Evolutionary conservation across 2,113 vertebrate genomes (phyloP).

Genomic region (Podiceps cristatus): DNA sequence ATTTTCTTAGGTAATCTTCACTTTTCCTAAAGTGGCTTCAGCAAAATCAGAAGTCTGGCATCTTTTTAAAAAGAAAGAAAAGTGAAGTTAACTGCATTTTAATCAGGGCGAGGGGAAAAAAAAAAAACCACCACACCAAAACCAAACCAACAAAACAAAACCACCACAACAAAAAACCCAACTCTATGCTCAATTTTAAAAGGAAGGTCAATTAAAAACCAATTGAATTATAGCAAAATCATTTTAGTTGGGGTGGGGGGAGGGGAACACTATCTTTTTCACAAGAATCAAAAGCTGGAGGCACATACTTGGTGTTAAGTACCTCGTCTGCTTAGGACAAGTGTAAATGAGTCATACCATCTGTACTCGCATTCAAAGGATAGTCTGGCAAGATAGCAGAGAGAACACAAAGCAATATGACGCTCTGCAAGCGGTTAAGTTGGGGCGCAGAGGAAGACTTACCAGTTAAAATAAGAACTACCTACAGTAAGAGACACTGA

Average conservation of each 20-base stretch:
- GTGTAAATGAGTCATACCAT: slow-evolving; percentile 65
- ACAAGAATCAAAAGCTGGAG: slow-evolving; percentile 26
- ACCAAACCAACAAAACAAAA: too few relatives aligned
- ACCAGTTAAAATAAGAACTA: neutral
- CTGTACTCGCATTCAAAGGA: slow-evolving; percentile 43
- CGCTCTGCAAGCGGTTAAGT: neutral
- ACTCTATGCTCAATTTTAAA: neutral
- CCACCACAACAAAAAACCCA: neutral
- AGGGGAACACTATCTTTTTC: neutral
- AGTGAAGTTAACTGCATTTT: neutral
- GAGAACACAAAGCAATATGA: slow-evolving; percentile 30
- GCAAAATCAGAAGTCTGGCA: neutral
- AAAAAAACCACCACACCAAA: too few relatives aligned
- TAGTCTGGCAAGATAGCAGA: slow-evolving; percentile 53
- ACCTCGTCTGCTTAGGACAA: slow-evolving; percentile 38
- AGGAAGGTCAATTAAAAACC: neutral
- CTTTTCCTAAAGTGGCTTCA: neutral
- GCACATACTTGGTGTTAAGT: slow-evolving; percentile 43
- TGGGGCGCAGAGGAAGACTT: neutral
- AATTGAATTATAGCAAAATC: neutral
- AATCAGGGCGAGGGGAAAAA: neutral
- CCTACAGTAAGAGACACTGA: neutral
- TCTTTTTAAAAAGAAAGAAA: neutral
- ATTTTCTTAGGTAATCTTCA: neutral
- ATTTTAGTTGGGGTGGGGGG: neutral